Conservation (phyloP, 2,797 vertebrate species). For the Tragopan temminckii region DNA sequence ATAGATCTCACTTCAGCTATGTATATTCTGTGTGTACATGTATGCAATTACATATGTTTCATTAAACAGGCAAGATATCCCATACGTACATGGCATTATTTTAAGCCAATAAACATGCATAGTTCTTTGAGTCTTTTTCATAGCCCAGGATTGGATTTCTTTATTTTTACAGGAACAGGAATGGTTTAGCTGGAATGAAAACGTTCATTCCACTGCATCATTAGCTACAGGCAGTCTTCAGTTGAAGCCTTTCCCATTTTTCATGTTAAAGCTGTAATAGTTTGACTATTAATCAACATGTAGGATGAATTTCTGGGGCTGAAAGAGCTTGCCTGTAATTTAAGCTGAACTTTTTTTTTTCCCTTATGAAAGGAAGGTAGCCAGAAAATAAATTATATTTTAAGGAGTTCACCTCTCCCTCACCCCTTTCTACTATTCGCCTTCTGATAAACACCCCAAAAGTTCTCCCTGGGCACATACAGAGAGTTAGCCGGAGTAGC, state of each 20-base stretch:
- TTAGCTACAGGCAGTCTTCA: conserved; percentile 51
- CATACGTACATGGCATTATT: background rate
- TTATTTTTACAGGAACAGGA: conserved; percentile 60
- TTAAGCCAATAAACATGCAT: background rate
- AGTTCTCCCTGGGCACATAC: background rate
- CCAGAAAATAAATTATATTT: conserved; percentile 48
- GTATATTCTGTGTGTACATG: background rate
- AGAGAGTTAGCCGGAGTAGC: background rate
- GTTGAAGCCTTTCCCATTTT: conserved; percentile 54
- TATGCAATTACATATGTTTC: background rate
- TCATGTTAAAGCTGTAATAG: conserved; percentile 46
- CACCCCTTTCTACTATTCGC: background rate
- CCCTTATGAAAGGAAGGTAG: conserved; percentile 16
- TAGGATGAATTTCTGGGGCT: conserved; percentile 30
- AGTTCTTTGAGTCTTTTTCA: conserved; percentile 20
- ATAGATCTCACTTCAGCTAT: background rate
- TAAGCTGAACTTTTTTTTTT: conserved; percentile 19
- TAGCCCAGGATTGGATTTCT: conserved; percentile 45
- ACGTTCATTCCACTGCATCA: conserved; percentile 51
- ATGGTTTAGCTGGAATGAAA: conserved; percentile 66
- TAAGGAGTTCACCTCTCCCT: conserved; percentile 24
- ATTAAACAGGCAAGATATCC: background rate
- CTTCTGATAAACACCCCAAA: conserved; percentile 27
- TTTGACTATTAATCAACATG: conserved; percentile 56
- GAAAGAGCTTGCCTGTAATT: conserved; percentile 42